Percentiles rank a stretch among this genome's conserved stretches.
These are phyloP conservation scores for Pachycephala philippinensis DNA, from an alignment of 2,113 vertebrate species.

Conservation along the genomic window DNA sequence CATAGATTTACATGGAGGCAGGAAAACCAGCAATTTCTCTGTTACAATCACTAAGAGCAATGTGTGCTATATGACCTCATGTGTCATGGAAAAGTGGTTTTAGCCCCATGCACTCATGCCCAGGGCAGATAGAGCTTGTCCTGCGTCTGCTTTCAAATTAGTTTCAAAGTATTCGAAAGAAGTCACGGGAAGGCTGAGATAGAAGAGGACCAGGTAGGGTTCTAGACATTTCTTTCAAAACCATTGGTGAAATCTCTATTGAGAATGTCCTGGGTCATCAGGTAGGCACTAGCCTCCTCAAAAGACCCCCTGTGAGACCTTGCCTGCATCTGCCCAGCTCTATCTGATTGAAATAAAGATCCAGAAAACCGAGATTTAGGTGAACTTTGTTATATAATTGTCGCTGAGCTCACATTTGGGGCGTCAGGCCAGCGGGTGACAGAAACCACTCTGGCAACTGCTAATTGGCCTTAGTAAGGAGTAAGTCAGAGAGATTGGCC, in stretches of 20 bases:
- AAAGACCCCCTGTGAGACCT: neutral
- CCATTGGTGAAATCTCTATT: neutral
- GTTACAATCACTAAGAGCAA: neutral
- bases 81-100: neutral
- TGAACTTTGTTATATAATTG: conserved; percentile 35
- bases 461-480: conserved; percentile 43
- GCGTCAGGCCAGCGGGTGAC: neutral
- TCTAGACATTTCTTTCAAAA: neutral
- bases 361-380: neutral
- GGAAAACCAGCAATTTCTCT: neutral
- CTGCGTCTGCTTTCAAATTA: neutral
- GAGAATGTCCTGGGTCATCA: neutral
- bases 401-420: neutral
- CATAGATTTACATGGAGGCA: neutral
- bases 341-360: neutral
- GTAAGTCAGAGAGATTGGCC: conserved; percentile 42
- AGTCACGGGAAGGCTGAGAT: neutral
- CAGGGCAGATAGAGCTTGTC: neutral
- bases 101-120: neutral
- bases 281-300: neutral
- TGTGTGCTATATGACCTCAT: neutral
- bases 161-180: neutral
- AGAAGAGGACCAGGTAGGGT: neutral
- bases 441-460: conserved; percentile 49
- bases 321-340: neutral